Conservation (phyloP, 2,113 vertebrate species). For the Xyrauchen texanus region DNA sequence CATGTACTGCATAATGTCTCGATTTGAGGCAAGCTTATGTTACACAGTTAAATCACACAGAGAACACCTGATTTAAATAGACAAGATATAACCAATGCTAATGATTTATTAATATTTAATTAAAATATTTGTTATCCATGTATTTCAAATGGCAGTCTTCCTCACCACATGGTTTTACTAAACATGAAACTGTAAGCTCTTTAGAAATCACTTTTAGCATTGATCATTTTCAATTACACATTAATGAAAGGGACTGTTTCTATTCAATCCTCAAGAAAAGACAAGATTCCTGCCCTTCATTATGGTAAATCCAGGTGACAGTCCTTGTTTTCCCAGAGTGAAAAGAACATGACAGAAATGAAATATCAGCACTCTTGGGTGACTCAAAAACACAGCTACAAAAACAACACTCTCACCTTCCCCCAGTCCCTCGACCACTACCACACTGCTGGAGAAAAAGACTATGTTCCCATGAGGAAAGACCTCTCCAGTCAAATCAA, state of each 20-base stretch:
- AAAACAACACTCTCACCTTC: conserved; percentile 38
- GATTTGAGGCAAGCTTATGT: not conserved
- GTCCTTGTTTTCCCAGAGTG: not conserved
- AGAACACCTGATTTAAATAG: too few relatives aligned
- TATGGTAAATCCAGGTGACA: not conserved
- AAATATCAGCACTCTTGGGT: conserved; percentile 55
- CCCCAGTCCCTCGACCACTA: conserved; percentile 20
- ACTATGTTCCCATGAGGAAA: conserved; percentile 56
- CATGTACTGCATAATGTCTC: too few relatives aligned
- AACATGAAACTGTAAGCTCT: too few relatives aligned
- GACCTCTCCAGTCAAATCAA: conserved; percentile 60
- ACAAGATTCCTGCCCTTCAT: not conserved
- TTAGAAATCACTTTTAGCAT: too few relatives aligned
- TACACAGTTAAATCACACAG: not conserved
- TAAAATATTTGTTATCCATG: too few relatives aligned
- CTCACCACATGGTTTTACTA: too few relatives aligned
- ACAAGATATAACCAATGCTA: not conserved
- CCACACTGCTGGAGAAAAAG: conserved; percentile 52
- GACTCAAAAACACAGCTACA: conserved; percentile 50
- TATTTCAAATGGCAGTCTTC: too few relatives aligned
- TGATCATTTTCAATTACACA: too few relatives aligned
- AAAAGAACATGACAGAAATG: conserved; percentile 31
- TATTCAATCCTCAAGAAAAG: not conserved
- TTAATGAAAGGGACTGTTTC: not conserved
- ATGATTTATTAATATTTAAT: not conserved